Percentiles rank a stretch among this genome's conserved stretches.
phyloP scores from a whole-genome alignment of 2,113 vertebrate species.

The Salminus brasiliensis region DNA sequence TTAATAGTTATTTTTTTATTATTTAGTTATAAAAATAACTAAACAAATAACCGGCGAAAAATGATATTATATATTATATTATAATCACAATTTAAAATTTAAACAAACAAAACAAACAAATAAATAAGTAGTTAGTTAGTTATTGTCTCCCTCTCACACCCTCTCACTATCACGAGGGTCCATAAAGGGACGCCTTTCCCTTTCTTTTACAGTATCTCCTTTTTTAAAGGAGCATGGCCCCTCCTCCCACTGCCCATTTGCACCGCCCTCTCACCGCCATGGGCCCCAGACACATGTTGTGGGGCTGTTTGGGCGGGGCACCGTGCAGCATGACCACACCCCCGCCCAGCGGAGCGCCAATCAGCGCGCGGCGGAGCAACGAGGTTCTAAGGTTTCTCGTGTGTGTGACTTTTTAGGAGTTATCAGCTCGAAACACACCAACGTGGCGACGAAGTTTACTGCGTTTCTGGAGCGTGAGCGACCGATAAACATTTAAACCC shows the following conservation, averaged over 20 bases:
- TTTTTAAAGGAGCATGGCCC: too few species aligned
- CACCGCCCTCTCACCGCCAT: neutral
- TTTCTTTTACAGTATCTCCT: neutral
- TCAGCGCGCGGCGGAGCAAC: neutral
- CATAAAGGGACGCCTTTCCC: neutral
- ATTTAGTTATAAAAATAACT: too few species aligned
- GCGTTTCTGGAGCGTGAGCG: neutral
- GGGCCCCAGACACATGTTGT: neutral
- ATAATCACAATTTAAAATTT: too few species aligned
- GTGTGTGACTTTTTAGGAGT: neutral
- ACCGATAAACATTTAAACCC: neutral
- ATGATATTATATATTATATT: too few species aligned
- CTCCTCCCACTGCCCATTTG: neutral
- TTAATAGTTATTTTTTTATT: too few species aligned
- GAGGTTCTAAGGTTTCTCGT: neutral
- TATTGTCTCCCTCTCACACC: too few species aligned
- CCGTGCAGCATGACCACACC: neutral
- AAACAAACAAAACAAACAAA: too few species aligned
- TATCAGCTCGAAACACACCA: neutral
- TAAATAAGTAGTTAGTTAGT: too few species aligned
- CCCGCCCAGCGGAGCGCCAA: neutral
- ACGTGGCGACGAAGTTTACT: neutral
- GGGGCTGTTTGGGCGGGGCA: neutral
- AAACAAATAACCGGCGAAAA: too few species aligned
- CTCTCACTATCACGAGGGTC: neutral